phyloP scores from a whole-genome alignment of 2,797 vertebrate species.

The Coregonus suidteri region DNA sequence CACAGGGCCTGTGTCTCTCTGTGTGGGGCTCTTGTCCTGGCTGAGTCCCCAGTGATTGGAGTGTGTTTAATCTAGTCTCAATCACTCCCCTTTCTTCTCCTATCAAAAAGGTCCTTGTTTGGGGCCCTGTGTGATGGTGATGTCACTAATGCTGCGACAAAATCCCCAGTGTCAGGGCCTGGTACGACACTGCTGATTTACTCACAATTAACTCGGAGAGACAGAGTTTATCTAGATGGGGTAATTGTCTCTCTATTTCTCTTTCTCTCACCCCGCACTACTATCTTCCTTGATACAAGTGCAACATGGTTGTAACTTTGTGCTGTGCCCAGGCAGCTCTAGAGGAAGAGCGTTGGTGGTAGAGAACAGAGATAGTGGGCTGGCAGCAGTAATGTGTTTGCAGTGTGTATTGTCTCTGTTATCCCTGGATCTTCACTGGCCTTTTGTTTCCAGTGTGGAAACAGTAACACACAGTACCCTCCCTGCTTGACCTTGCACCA shows the following conservation, averaged over 20 bases:
- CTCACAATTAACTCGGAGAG: background rate
- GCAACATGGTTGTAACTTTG: background rate
- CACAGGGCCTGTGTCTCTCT: background rate
- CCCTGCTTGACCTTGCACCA: constrained; percentile 1
- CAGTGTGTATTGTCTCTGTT: constrained; percentile 2
- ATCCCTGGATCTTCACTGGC: constrained; percentile 11
- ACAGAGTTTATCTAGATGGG: background rate
- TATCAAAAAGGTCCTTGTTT: background rate
- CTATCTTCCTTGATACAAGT: background rate
- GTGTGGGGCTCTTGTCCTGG: constrained; percentile 7
- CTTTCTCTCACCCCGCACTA: background rate
- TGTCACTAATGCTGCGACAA: background rate
- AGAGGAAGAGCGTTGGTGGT: constrained; percentile 13
- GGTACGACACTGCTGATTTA: no score
- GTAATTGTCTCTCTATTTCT: background rate
- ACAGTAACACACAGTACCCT: background rate
- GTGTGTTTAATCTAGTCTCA: constrained; percentile 22
- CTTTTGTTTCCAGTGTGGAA: constrained; percentile 35
- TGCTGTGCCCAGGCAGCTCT: background rate
- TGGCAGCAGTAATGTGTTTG: constrained; percentile 25
- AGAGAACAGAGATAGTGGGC: constrained; percentile 21
- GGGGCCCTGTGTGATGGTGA: background rate
- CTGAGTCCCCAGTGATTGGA: constrained; percentile 1
- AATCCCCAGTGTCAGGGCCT: background rate
- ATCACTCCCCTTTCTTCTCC: background rate